Evolutionary conservation across 2,797 vertebrate genomes (phyloP), one percentile per base, ranked within the genome.

Genomic region (Rhinella marina): DNA sequence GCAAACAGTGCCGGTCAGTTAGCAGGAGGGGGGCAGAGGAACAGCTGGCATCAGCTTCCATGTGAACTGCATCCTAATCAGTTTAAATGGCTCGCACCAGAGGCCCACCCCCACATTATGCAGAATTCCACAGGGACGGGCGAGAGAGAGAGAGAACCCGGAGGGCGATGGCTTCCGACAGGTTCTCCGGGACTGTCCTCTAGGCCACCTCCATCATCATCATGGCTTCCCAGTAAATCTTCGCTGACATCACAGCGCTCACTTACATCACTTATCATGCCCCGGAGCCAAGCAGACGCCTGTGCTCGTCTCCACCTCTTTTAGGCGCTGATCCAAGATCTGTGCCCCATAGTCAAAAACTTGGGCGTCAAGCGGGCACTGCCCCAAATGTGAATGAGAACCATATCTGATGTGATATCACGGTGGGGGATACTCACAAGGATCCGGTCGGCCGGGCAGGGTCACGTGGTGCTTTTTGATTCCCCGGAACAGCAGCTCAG

Each of bases 401-500:
- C 3, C 19, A 81, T 19, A 23, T n/a, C 16, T 41, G 27, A 61
- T 23, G 50, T 66, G 8, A 12, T 41, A 27, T n/a, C 57, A 54
- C 14, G 14, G 41, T 52, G 81, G 75, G 87, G 52, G 85, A 92
- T 96, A 99, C 98, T 99, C 94, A 99, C 98, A 99, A 87, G 98
- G 96, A 81, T 95, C 94, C 21, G 96, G 92, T 84, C 96, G 97
- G 93, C 90, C 93, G 41, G 98, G 97, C 90, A 99, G 94, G 83
- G 94, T 97, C 95, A 99, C 95, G 48, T 95, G 95, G 93, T 99
- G 97, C 83, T 97, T 94, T 94, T 96, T 99, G 50, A 97, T 91
- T 2, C 98, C 97, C 68, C 95, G 93, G 82, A 99, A 98, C 82
- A 99, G 96, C 90, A 99, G 95, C 90, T 99, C 98, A 0, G 97